Base-by-base conservation (phyloP, 1,140 invertebrate genomes). In the Trichoplusia ni region DNA sequence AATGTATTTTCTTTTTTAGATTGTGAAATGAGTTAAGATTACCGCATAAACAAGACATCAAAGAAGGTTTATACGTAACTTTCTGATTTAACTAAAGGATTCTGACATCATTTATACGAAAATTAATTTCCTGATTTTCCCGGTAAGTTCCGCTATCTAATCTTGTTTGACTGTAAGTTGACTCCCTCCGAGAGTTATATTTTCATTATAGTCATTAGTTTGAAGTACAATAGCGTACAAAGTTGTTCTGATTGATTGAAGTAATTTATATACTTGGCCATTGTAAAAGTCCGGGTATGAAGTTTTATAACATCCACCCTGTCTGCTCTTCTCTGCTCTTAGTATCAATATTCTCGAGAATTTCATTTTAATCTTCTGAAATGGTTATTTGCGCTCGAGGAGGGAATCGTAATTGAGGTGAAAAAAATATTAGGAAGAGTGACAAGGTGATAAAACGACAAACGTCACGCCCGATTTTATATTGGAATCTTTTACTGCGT, bases 371-470 rank as follows among this genome's bases (percentile, higher is more conserved):
- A 76, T 79, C 71, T 76, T 79, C 66, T 63, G 61, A 66, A 76
- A 76, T 69, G 71, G 69, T 76, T 79, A 79, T 79, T 79, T 75
- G 77, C 74, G 27, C 62, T 72, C 61, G 67, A 47, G 63, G 65
- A 73, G 68, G 71, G 71, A 72, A 51, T 71, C 74, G 77, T 79
- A 79, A 79, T 79, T 79, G 77, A 79, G 74, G 77, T 73, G 67
- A 77, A 76, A 75, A 77, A 79, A 73, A 76, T 76, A 77, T 79
- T 77, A 77, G 71, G 70, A 75, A 61, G 68, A 77, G 66, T 77
- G 74, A 79, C 77, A 77, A 79, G 77, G 72, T 75, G 74, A 79
- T 79, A 77, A 79, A 79, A 79, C 69, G 77, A 79, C 77, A 79
- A 79, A 77, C 71, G 77, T 70, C 72, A 71, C 74, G 68, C 69